These are phyloP conservation scores for Cynopterus brachyotis DNA, from an alignment of 2,113 vertebrate species.

Conservation along the genomic window DNA sequence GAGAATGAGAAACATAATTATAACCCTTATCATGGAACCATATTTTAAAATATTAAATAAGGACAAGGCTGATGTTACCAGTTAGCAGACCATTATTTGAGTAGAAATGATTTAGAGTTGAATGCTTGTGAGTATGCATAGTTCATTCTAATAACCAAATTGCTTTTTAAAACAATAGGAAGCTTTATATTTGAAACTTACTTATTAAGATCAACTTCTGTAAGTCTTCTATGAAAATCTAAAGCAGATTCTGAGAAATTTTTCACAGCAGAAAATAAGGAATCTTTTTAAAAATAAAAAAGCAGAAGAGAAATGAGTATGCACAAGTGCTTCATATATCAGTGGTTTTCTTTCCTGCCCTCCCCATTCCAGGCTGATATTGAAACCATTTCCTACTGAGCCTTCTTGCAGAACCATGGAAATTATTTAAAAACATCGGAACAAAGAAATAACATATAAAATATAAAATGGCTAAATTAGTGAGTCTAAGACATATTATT, in stretches of 20 bases:
- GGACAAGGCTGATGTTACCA: neutral
- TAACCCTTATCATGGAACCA: neutral
- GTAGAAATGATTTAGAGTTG: neutral
- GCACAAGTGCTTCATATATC: neutral
- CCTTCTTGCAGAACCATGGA: neutral
- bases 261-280: slow-evolving; percentile 91
- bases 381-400: neutral
- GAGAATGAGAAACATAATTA: slow-evolving; percentile 15
- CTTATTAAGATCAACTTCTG: slow-evolving; percentile 87
- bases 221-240: slow-evolving; percentile 89
- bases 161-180: neutral
- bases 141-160: neutral
- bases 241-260: slow-evolving; percentile 90
- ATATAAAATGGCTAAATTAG: neutral
- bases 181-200: slow-evolving; percentile 79
- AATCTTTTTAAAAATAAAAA: slow-evolving; percentile 80
- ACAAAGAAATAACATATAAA: neutral
- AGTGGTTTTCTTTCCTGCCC: neutral
- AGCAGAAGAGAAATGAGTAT: neutral
- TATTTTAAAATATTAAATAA: slow-evolving; percentile 36
- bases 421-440: neutral
- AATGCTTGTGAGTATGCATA: neutral
- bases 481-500: neutral
- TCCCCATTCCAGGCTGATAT: neutral
- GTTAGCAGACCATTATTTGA: neutral